A percentile compares a stretch with the other conserved stretches of the same genome.
Conservation (phyloP, 2,888 invertebrate species). For the Nemotelus nigrinus region DNA sequence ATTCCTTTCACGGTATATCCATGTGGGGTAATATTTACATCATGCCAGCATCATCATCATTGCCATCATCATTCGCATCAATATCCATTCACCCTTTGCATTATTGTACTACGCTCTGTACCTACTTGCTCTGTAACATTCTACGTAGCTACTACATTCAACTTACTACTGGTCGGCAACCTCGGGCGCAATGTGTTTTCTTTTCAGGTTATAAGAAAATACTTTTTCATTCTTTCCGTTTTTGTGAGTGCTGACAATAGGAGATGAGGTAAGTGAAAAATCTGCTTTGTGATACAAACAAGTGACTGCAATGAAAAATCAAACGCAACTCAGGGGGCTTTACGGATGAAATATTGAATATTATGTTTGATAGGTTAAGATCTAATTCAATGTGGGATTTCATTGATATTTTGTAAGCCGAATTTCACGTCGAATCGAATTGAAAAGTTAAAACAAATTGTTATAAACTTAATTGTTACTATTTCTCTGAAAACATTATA, state of each 20-base stretch:
- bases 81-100: slow-evolving; percentile 16
- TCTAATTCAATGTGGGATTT: too few species aligned
- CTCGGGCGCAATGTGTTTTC: slow-evolving; percentile 34
- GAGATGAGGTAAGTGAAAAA: slow-evolving; percentile 38
- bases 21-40: slow-evolving; percentile 36
- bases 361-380: too few species aligned
- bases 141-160: too few species aligned
- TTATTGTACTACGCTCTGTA: neutral
- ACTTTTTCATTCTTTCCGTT: neutral
- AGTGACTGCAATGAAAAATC: too few species aligned
- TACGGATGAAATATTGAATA: too few species aligned
- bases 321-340: too few species aligned
- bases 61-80: slow-evolving; percentile 15
- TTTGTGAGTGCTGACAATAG: slow-evolving; percentile 14
- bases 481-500: too few species aligned
- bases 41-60: slow-evolving; percentile 35
- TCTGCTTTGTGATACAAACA: slow-evolving; percentile 1
- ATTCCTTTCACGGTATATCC: slow-evolving; percentile 45
- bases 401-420: too few species aligned
- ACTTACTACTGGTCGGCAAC: neutral
- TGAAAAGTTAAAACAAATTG: too few species aligned
- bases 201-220: slow-evolving; percentile 13
- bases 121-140: neutral
- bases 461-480: too few species aligned
- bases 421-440: too few species aligned